Percentiles rank a stretch among this genome's conserved stretches.
These are phyloP conservation scores for Ridgeia piscesae DNA, from an alignment of 1,140 invertebrate species.

Conservation along the genomic window DNA sequence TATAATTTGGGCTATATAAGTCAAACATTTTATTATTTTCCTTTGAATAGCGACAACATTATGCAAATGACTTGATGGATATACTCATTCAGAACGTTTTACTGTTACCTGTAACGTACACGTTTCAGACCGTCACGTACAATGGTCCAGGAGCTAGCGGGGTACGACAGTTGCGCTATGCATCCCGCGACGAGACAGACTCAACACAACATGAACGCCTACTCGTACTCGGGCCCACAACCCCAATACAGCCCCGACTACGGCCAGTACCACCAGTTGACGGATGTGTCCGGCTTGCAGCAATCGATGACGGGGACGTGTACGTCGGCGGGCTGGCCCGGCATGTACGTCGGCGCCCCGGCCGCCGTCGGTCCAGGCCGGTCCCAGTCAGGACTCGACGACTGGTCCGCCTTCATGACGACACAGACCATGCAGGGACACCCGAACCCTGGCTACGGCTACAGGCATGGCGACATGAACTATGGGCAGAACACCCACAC, in stretches of 20 bases:
- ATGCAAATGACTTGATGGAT: too few species aligned
- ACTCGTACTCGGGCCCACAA: background rate
- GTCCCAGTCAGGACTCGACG: background rate
- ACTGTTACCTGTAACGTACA: background rate
- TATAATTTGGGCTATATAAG: too few species aligned
- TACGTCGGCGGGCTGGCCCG: background rate
- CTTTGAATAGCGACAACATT: too few species aligned
- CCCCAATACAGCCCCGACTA: background rate
- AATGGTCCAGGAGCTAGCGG: background rate
- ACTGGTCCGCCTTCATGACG: background rate
- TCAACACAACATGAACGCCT: background rate
- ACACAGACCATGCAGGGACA: background rate
- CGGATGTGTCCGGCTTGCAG: background rate
- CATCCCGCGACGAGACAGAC: background rate
- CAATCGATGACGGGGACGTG: background rate
- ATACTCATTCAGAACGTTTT: too few species aligned
- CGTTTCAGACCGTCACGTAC: background rate
- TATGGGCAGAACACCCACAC: background rate
- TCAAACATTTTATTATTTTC: too few species aligned
- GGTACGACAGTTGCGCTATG: background rate
- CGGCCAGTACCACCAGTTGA: background rate
- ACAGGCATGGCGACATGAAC: background rate
- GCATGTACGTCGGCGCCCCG: background rate
- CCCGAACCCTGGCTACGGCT: background rate
- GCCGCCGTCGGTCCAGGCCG: too few species aligned